Conservation (phyloP, 2,888 invertebrate genomes). For the Andrena flavipes region DNA sequence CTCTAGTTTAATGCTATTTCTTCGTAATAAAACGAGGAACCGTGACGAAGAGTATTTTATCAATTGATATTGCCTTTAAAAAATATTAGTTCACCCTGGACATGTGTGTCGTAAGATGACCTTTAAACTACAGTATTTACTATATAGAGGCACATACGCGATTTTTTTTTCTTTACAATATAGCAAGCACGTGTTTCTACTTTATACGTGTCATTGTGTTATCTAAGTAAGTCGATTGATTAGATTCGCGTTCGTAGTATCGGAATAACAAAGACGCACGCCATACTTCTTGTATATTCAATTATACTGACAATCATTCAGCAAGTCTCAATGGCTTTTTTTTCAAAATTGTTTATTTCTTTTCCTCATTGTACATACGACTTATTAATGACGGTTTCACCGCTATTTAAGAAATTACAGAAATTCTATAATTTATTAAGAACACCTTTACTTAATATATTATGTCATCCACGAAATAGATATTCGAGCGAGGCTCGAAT, state of each 20-base stretch:
- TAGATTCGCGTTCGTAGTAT: neutral
- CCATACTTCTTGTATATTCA: neutral
- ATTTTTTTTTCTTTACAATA: slow-evolving; percentile 12
- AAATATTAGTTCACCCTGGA: neutral
- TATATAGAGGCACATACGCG: neutral
- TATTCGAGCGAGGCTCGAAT: slow-evolving; percentile 34
- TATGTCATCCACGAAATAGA: slow-evolving; percentile 37
- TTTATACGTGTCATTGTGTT: neutral
- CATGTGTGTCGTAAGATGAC: neutral
- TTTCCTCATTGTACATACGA: slow-evolving; percentile 11
- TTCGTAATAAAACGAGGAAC: neutral
- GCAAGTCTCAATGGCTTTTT: neutral
- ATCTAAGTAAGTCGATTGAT: neutral
- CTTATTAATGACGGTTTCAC: slow-evolving; percentile 24
- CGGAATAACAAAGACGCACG: neutral
- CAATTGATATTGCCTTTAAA: neutral
- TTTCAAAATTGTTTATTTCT: slow-evolving; percentile 9
- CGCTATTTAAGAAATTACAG: slow-evolving; percentile 60
- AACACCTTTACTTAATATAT: slow-evolving; percentile 35
- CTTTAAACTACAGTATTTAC: neutral
- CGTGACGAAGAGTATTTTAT: neutral
- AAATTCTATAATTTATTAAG: slow-evolving; percentile 48
- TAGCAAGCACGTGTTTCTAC: neutral
- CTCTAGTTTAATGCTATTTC: neutral
- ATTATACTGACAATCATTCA: neutral